Base-by-base conservation (phyloP, 1,140 invertebrate species). In the Lepidurus couesii region DNA sequence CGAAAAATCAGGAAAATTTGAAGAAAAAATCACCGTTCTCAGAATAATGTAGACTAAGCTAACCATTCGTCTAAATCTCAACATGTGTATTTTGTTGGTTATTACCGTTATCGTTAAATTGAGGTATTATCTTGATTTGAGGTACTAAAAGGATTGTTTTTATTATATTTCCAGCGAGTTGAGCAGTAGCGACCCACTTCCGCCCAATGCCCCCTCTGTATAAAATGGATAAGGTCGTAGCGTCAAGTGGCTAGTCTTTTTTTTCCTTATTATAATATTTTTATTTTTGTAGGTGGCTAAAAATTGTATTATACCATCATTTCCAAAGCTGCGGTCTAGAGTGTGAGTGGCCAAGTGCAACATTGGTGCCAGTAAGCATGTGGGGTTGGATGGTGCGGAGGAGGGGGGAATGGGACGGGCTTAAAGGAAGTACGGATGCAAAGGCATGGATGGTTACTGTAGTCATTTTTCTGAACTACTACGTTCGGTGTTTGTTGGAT, bases 261-360 rank as follows among this genome's bases (percentile, higher is more conserved):
- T 9, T 65, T 65, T 21, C 53, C 53, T 34, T 4, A 34, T 34
- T 34, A 34, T 34, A 4, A 34, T 34, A 3, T 34, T 34, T 34
- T 34, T 34, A 34, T 34, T 34, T 34, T 34, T 34, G 34, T 34
- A 34, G 34, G 13, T 65, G 53, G 53, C 53, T 65, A 65, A 13
- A 65, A 65, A 65, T n/a, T 65, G 10, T 65, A 65, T 65, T 65
- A 21, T 65, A 65, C 53, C 53, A 65, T 65, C 53, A 65, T 65
- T 65, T 65, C n/a, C 53, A 65, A 9, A 65, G 53, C 53, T 7
- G 13, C 13, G 53, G 53, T 65, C 8, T 16, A 21, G 53, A 65
- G 53, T 11, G 53, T 65, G 53, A 65, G 53, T 65, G 53, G 53
- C 53, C 53, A 65, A 65, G 53, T 65, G 53, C 53, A 65, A 65